Conservation (phyloP, 2,113 vertebrate genomes). For the Stegastes partitus region DNA sequence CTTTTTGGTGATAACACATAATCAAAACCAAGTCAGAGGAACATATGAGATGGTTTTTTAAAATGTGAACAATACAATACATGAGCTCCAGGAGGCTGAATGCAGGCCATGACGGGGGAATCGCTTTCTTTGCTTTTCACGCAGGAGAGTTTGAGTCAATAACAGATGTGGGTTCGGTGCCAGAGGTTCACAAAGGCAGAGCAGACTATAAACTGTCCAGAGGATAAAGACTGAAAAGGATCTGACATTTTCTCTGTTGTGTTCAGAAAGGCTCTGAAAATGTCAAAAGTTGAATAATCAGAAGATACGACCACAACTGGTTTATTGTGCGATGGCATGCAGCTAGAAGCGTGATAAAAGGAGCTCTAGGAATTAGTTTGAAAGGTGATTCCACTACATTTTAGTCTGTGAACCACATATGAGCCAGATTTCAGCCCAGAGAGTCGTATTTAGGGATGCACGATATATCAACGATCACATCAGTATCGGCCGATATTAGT, state of each 20-base stretch:
- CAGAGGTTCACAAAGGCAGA: constrained; percentile 38
- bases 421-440: neutral
- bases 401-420: neutral
- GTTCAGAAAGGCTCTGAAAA: constrained; percentile 23
- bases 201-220: neutral
- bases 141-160: neutral
- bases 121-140: neutral
- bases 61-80: neutral
- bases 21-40: neutral
- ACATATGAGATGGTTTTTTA: neutral
- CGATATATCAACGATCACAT: too few species aligned
- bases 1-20: neutral
- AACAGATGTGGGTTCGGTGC: constrained; percentile 28
- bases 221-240: neutral
- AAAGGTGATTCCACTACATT: neutral
- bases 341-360: neutral
- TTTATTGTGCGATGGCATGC: neutral
- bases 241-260: constrained; percentile 20
- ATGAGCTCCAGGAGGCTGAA: neutral
- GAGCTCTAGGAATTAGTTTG: neutral
- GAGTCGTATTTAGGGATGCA: too few species aligned
- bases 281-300: constrained; percentile 30
- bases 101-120: constrained; percentile 30
- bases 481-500: too few species aligned
- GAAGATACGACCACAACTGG: neutral